A percentile compares a stretch with the other conserved stretches of the same genome.
Evolutionary conservation across 2,113 vertebrate genomes (phyloP).

Genomic region (Patagioenas fasciata): DNA sequence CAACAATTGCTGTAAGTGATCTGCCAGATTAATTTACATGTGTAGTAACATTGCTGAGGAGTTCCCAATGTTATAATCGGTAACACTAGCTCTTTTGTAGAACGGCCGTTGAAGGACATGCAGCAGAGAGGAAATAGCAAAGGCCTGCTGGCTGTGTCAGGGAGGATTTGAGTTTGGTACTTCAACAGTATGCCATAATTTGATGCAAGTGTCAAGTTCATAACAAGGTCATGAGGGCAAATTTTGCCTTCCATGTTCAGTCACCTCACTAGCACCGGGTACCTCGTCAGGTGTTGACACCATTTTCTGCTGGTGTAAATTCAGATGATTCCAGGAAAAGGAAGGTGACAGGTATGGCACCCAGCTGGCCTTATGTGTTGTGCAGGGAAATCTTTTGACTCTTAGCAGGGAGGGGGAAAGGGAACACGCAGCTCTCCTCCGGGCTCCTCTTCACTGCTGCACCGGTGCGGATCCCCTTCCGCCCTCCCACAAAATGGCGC

Average conservation of each 20-base stretch:
- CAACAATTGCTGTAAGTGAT: background rate
- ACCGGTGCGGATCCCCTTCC: fast-evolving
- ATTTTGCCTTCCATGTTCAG: background rate
- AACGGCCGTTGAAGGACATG: background rate
- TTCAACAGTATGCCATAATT: background rate
- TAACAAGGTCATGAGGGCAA: background rate
- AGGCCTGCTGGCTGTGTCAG: background rate
- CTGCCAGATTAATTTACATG: background rate
- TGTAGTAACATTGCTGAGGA: background rate
- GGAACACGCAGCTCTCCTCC: fast-evolving
- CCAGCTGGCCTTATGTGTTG: background rate
- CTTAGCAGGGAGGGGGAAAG: background rate
- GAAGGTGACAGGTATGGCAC: background rate
- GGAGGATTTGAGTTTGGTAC: background rate
- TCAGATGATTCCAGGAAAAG: background rate
- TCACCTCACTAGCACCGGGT: background rate
- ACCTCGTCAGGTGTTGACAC: background rate
- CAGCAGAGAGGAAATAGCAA: background rate
- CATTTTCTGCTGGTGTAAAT: background rate
- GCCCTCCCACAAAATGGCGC: background rate
- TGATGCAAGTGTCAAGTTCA: background rate
- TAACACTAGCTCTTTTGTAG: background rate
- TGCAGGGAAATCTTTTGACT: background rate
- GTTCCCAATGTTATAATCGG: background rate
- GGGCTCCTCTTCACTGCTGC: no score